Evolutionary conservation across 2,113 vertebrate genomes (phyloP), one percentile per base, ranked within the genome.

Genomic region (Phalacrocorax carbo): DNA sequence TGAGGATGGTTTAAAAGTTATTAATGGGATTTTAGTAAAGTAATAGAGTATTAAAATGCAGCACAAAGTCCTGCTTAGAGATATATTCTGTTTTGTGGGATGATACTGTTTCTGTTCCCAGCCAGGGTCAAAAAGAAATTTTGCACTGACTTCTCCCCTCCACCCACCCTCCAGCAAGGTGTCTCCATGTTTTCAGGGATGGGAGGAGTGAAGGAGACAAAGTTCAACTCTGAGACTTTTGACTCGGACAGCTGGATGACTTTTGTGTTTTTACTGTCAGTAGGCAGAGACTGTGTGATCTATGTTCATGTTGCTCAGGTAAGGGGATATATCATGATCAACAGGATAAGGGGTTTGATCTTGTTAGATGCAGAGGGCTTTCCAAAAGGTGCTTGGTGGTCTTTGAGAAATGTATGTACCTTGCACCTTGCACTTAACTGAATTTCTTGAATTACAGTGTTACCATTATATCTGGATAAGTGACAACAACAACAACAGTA

Each of bases 101-200:
- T 55, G 2, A 20, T 23, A 36, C 4, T 0, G 0, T 3, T 88
- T 83, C 46, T 42, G 3, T 15, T 86, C 17, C 27, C 25, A 80
- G 7, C 5, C 61, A 8, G 32, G n/a, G 6, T 40, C 21, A 77
- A 10, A 8, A 34, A 55, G 18, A 94, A 71, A 18, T 64, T 91
- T 89, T 79, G 9, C 27, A 49, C 10, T 49, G 18, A 46, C 7
- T 80, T 77, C 23, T 92, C 7, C 7, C 12, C 4, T 82, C 15
- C 10, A 30, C 11, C 1, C 13, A 55, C 10, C 13, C 18, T 64
- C 15, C 38, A 57, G 40, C 10, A 72, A 70, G 15, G 2, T 66
- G 4, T 71, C 20, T 55, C 16, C 0, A 0, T 55, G 7, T 46
- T 94, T 85, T 57, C 29, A 54, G 42, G 16, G 6, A 55, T 61